Base-by-base conservation (phyloP, 1,140 invertebrate species). In the Phortica variegata region DNA sequence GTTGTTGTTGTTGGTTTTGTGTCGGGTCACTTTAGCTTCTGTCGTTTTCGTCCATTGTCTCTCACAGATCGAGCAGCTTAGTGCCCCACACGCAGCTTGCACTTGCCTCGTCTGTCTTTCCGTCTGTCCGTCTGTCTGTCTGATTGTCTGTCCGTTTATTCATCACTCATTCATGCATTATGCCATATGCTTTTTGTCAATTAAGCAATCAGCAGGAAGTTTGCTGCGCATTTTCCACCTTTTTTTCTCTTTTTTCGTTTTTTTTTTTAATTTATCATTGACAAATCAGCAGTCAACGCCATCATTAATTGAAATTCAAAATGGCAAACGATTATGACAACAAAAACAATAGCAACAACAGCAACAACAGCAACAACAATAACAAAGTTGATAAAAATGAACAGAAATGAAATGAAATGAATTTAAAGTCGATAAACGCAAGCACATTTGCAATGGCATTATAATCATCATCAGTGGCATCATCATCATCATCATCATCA, bases 121-220 rank as follows among this genome's bases (percentile, higher is more conserved):
- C 43, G 42, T 39, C 38, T 12, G 23, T 46, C 31, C 36, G 31
- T 52, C n/a, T 43, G 33, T 13, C 8, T 13, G 23, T 50, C 15
- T 29, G 29, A 15, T 42, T 46, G 42, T 39, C 38, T 12, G 23
- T 46, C 31, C 36, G 31, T 52, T 42, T 56, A 56, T 61, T 51
- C 47, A 52, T 58, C 54, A 66, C 66, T 66, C 63, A 68, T 66
- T 66, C 63, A 66, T 68, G 63, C 63, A 63, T 63, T n/a, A n/a
- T n/a, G 63, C 45, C 63, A 68, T 66, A 66, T 68, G 63, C 62
- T 66, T 60, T 66, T 66, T 66, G 62, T 68, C 62, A 66, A 66
- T 66, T 66, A 66, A 66, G 63, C 63, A 66, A 66, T 66, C 63
- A 68, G 63, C 63, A 66, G 63, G 63, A 68, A 66, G 63, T 66